phyloP scores from a whole-genome alignment of 2,888 invertebrate genomes.

The Apamea crenata region DNA sequence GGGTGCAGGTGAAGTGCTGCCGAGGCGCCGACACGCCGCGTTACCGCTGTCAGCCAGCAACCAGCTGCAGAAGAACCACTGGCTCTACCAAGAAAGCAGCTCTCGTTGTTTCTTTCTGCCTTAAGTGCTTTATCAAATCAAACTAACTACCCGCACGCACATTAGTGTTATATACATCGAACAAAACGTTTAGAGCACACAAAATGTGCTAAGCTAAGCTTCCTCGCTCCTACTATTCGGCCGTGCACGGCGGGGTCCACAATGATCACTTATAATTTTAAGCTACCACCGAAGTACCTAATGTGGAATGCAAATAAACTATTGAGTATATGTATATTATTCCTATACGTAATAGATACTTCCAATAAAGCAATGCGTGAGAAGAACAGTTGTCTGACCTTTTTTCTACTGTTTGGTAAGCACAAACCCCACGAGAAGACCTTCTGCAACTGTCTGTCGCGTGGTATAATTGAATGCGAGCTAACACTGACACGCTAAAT shows the following conservation, averaged over 20 bases:
- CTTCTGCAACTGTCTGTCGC: conserved; percentile 33
- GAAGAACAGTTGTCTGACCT: neutral
- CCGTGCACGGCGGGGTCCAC: neutral
- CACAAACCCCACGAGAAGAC: neutral
- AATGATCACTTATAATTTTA: neutral
- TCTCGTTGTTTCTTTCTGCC: neutral
- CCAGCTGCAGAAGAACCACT: conserved; percentile 33
- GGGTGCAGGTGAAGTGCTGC: conserved; percentile 33
- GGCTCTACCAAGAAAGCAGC: too few species aligned
- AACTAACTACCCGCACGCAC: neutral
- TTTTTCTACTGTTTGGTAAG: neutral
- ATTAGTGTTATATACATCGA: neutral
- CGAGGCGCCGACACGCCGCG: neutral
- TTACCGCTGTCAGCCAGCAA: neutral
- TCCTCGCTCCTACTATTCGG: neutral
- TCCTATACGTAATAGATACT: neutral
- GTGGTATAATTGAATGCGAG: conserved; percentile 19
- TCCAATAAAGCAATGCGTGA: neutral
- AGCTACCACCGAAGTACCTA: neutral
- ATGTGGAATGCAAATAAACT: neutral
- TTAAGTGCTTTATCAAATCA: neutral
- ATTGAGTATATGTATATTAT: neutral
- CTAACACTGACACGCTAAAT: conserved; percentile 33
- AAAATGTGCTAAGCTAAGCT: neutral
- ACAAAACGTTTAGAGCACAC: neutral